A percentile compares a stretch with the other conserved stretches of the same genome.
Conservation (phyloP, 2,888 invertebrate genomes). For the Acanthopleura granulata region DNA sequence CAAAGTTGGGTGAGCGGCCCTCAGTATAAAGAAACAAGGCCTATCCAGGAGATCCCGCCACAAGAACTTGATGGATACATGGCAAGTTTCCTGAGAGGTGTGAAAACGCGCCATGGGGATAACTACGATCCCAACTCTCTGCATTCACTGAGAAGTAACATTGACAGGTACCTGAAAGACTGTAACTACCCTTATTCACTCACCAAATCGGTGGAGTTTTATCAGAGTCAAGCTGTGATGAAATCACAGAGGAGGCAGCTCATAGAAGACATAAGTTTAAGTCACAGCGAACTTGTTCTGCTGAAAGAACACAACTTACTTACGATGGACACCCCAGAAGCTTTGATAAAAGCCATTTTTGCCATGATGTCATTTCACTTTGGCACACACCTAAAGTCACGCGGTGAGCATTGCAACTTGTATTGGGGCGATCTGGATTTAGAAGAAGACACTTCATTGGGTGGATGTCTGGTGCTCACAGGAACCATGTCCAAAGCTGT, state of each 20-base stretch:
- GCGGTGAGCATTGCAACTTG: neutral
- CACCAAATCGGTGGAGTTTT: neutral
- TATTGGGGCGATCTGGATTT: neutral
- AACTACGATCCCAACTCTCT: neutral
- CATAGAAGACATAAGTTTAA: neutral
- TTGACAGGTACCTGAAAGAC: slow-evolving; percentile 7
- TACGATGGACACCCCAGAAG: neutral
- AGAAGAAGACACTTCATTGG: neutral
- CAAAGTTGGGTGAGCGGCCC: neutral
- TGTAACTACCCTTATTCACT: neutral
- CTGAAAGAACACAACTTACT: neutral
- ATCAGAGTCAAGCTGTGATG: neutral
- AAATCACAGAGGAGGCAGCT: neutral
- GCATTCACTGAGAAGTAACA: neutral
- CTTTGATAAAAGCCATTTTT: neutral
- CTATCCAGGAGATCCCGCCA: neutral
- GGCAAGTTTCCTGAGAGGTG: neutral
- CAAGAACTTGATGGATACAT: neutral
- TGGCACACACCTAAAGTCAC: neutral
- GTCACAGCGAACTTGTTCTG: neutral
- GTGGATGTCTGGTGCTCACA: neutral
- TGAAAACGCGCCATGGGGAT: neutral
- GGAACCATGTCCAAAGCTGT: neutral
- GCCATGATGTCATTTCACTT: neutral
- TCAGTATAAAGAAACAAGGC: neutral